Conservation (phyloP, 2,113 vertebrate species). For the Apteryx owenii region DNA sequence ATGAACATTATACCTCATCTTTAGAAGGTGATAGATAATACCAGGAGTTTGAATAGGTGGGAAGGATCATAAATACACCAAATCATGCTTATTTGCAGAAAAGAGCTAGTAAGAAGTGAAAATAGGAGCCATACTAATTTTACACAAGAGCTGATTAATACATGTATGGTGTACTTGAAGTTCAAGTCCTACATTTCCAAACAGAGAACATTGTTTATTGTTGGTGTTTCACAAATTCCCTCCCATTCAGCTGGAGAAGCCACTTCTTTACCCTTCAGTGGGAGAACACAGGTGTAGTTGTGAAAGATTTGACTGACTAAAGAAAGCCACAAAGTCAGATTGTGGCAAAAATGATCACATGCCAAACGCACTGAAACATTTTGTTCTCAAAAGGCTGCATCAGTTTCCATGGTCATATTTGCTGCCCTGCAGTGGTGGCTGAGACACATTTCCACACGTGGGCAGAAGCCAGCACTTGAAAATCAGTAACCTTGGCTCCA, state of each 20-base stretch:
- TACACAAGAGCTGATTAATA: background rate
- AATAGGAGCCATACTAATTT: background rate
- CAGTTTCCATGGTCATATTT: background rate
- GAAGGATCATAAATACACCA: background rate
- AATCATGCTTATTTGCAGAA: background rate
- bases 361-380: conserved; percentile 3
- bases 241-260: background rate
- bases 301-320: background rate
- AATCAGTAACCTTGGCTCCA: background rate
- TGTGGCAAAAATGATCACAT: background rate
- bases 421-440: background rate
- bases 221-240: background rate
- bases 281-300: background rate
- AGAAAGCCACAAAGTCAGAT: background rate
- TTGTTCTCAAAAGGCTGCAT: background rate
- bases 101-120: background rate
- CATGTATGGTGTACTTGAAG: background rate
- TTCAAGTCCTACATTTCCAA: background rate
- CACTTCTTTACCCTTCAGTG: background rate
- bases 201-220: background rate
- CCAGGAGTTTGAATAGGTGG: background rate
- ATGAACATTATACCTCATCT: background rate
- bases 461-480: background rate
- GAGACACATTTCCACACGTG: background rate
- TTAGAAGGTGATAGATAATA: background rate